phyloP scores from a whole-genome alignment of 2,888 invertebrate species.

The Lepidocyrtinus sp. region DNA sequence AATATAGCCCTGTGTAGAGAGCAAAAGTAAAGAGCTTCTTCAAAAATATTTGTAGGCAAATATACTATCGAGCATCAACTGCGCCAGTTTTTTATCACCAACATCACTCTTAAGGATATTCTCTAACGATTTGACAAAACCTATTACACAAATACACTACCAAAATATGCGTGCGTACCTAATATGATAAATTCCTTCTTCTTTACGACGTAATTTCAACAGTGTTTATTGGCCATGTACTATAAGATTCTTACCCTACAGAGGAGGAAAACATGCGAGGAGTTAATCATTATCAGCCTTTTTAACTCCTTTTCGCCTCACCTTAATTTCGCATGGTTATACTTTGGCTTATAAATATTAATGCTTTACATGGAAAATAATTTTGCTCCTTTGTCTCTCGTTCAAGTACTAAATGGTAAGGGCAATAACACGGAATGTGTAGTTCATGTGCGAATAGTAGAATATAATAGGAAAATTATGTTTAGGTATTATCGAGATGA shows the following conservation, averaged over 20 bases:
- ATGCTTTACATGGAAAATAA: not conserved
- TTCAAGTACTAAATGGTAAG: slow-evolving; percentile 1
- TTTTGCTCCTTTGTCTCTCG: not conserved
- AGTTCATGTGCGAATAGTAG: not conserved
- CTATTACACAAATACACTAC: not conserved
- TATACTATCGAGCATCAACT: too few species aligned
- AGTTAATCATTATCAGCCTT: not conserved
- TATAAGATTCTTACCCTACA: too few species aligned
- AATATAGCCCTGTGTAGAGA: too few species aligned
- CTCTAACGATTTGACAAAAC: slow-evolving; percentile 2
- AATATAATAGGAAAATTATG: not conserved
- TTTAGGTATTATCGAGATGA: not conserved
- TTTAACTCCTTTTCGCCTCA: slow-evolving; percentile 1
- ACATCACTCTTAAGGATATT: not conserved
- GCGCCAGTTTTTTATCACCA: too few species aligned
- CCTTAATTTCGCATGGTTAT: not conserved
- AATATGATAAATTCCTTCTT: not conserved
- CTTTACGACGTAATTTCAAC: not conserved
- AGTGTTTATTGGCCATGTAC: too few species aligned
- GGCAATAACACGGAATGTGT: not conserved
- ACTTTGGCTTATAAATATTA: slow-evolving; percentile 9
- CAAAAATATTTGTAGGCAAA: too few species aligned
- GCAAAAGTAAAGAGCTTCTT: too few species aligned
- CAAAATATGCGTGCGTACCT: not conserved
- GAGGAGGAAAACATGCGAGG: too few species aligned